Evolutionary conservation across 2,888 invertebrate genomes (phyloP).

Genomic region (Melanchra persicariae): DNA sequence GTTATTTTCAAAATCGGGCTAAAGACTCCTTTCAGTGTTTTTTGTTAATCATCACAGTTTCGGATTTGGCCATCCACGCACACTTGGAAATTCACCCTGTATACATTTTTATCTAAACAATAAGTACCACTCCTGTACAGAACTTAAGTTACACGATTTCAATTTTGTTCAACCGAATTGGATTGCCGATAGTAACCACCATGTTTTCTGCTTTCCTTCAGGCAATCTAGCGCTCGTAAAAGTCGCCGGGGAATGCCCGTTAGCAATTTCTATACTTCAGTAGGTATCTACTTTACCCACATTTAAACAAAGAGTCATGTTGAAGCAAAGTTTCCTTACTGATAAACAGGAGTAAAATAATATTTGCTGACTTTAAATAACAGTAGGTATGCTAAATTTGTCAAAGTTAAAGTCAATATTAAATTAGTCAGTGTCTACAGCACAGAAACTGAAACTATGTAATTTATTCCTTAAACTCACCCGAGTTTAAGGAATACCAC

Average conservation of each 20-base stretch:
- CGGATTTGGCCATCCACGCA: too few relatives aligned
- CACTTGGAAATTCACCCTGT: too few relatives aligned
- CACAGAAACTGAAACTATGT: background rate
- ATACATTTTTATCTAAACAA: too few relatives aligned
- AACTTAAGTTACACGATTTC: too few relatives aligned
- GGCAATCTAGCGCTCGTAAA: background rate
- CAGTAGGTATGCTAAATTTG: background rate
- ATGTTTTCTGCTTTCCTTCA: background rate
- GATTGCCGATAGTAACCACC: background rate
- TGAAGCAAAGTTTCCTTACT: constrained; percentile 11
- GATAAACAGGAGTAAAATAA: background rate
- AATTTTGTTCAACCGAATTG: too few relatives aligned
- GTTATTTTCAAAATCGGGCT: too few relatives aligned
- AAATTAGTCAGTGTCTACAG: background rate
- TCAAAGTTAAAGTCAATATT: too few relatives aligned
- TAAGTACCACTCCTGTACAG: too few relatives aligned
- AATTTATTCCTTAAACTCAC: too few relatives aligned
- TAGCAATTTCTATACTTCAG: background rate
- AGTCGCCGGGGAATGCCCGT: background rate
- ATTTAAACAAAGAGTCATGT: background rate
- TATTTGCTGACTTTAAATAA: background rate
- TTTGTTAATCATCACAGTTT: too few relatives aligned
- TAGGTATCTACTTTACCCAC: background rate
- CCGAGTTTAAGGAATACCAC: too few relatives aligned
- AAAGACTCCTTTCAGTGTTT: too few relatives aligned